Base-by-base conservation (phyloP, 2,113 vertebrate genomes). In the Lasiurus borealis region DNA sequence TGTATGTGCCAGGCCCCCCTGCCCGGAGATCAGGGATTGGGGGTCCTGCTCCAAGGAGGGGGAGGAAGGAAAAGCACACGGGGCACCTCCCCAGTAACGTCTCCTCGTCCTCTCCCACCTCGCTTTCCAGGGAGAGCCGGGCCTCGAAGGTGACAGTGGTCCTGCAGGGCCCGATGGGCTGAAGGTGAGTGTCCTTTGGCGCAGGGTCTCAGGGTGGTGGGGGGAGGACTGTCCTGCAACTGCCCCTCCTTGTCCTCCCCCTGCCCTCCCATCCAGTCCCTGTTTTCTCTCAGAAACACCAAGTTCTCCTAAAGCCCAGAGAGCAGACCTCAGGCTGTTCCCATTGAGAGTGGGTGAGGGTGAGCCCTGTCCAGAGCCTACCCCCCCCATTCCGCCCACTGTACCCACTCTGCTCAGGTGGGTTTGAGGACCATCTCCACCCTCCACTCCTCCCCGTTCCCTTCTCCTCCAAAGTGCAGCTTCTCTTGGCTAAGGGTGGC, bases 61-160 rank as follows among this genome's bases (percentile, higher is more conserved):
- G 8, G 8, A 21, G 34, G 27, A 66, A 7, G 15, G 54, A 48
- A 77, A 81, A 40, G 15, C 40, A 16, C 14, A 16, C 1, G 2
- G 16, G 40, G 11, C 0, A 8, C 8, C 19, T 27, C 25, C 54
- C 66, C 18, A 7, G 15, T 72, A 80, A 95, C 2, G 8, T 27
- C 40, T 78, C n/a, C 21, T 62, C 3, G 0, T 84, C 59, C 88
- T 66, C 81, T 52, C 36, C 76, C n/a, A 36, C 86, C 1, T 12
- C n/a, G 73, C 93, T 97, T 78, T 96, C 25, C 95, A 99, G 99
- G 99, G 99, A 23, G 99, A 99, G 25, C 83, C 98, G 0, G 99
- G 99, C 62, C 98, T 99, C n/a, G 99, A 99, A 94, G 99, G 99
- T 36, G 99, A 99, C 95, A 97, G 92, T 3, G 99, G 99, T 34